A percentile compares a stretch with the other conserved stretches of the same genome.
Evolutionary conservation across 2,797 vertebrate species (phyloP).

Genomic region (Cirrhinus mrigala): DNA sequence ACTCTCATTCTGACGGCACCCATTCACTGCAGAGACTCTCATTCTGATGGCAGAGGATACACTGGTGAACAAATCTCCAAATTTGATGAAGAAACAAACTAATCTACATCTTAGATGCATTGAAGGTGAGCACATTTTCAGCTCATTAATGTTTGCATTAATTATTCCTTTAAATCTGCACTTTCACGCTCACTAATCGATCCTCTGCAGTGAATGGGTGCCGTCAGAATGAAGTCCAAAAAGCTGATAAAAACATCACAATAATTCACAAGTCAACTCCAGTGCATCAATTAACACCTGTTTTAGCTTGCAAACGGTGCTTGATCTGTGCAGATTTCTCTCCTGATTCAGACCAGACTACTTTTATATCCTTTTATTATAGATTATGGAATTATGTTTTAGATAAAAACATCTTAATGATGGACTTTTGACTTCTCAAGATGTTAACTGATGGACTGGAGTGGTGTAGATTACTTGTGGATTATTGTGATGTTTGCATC

Average conservation of each 20-base stretch:
- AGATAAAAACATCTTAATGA: neutral
- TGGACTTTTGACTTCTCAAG: neutral
- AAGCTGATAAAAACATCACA: no score
- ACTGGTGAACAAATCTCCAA: neutral
- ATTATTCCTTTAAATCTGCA: no score
- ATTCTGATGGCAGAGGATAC: no score
- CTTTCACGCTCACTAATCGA: neutral
- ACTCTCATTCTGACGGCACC: no score
- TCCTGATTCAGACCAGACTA: neutral
- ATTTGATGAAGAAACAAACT: neutral
- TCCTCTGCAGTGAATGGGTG: no score
- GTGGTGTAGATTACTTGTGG: neutral
- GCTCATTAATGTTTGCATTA: neutral
- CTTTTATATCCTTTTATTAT: no score
- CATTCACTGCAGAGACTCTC: no score
- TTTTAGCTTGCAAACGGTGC: no score
- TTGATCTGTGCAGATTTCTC: neutral
- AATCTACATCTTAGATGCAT: neutral
- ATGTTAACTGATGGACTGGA: neutral
- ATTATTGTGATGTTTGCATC: neutral
- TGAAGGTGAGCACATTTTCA: neutral
- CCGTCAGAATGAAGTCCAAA: no score
- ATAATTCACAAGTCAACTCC: no score
- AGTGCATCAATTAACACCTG: no score
- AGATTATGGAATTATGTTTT: neutral